These are phyloP conservation scores for Circaetus cinerascens DNA, from an alignment of 2,113 vertebrate species.

Conservation along the genomic window DNA sequence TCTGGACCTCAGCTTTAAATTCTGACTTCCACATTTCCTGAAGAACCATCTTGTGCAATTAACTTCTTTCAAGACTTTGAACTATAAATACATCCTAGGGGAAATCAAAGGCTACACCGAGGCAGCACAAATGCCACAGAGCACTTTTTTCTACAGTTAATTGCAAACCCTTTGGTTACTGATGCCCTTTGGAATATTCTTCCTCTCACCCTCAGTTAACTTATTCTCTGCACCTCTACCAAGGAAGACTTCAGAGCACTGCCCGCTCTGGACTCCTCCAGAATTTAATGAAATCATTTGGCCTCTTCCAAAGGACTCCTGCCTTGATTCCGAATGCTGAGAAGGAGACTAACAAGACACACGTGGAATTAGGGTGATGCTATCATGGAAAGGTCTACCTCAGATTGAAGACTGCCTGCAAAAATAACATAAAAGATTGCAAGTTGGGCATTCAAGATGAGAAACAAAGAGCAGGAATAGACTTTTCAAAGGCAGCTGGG, in stretches of 20 bases:
- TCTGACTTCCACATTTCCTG: background rate
- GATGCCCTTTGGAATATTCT: background rate
- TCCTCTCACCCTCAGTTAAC: background rate
- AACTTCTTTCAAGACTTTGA: background rate
- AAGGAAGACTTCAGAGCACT: background rate
- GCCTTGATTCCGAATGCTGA: background rate
- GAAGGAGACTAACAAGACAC: background rate
- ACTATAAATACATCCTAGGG: background rate
- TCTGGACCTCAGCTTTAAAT: background rate
- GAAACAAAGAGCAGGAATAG: background rate
- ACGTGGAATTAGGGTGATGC: background rate
- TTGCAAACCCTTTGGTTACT: background rate
- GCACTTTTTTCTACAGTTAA: fast-evolving
- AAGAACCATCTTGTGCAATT: background rate
- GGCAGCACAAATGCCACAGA: background rate
- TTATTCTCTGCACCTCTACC: background rate
- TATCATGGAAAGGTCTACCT: background rate
- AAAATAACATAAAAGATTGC: background rate
- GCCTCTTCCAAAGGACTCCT: background rate
- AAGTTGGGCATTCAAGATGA: background rate
- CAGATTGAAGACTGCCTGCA: background rate
- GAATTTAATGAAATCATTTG: background rate
- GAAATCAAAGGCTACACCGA: background rate
- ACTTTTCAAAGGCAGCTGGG: background rate
- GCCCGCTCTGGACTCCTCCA: background rate